Evolutionary conservation across 2,888 invertebrate genomes (phyloP).

Genomic region (Stenolophus ochropezus): DNA sequence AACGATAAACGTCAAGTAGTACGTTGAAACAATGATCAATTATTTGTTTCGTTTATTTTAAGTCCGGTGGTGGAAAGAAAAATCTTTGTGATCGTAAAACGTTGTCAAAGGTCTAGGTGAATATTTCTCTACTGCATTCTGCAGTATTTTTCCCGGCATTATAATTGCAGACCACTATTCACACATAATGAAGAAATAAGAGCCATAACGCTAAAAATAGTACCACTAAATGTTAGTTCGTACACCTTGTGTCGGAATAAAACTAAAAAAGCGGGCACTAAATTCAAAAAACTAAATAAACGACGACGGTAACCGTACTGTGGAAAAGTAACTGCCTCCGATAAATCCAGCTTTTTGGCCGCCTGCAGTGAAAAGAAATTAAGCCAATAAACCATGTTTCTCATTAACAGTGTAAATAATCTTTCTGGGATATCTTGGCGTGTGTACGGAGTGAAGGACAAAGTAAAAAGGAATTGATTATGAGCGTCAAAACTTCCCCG

Average conservation of each 20-base stretch:
- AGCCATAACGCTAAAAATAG: constrained; percentile 25
- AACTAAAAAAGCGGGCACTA: constrained; percentile 18
- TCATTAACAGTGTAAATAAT: constrained; percentile 56
- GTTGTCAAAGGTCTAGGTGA: background rate
- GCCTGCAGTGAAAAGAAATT: constrained; percentile 44
- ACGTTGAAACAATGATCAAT: background rate
- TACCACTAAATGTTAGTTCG: constrained; percentile 15
- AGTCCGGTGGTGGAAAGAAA: background rate
- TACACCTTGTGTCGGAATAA: constrained; percentile 5
- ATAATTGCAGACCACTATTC: constrained; percentile 38
- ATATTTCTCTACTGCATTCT: background rate
- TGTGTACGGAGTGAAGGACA: constrained; percentile 14
- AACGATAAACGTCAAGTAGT: background rate
- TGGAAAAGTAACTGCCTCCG: constrained; percentile 32
- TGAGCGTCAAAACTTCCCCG: background rate
- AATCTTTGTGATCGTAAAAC: background rate
- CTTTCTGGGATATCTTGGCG: constrained; percentile 43
- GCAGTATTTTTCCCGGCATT: background rate
- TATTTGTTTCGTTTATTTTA: background rate
- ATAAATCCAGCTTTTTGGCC: constrained; percentile 42
- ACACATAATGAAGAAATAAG: constrained; percentile 46
- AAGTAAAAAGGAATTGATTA: constrained; percentile 25
- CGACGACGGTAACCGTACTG: constrained; percentile 15
- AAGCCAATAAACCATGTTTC: constrained; percentile 54
- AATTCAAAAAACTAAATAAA: constrained; percentile 45